phyloP scores from a whole-genome alignment of 2,888 invertebrate genomes.

The Orthosia gothica region DNA sequence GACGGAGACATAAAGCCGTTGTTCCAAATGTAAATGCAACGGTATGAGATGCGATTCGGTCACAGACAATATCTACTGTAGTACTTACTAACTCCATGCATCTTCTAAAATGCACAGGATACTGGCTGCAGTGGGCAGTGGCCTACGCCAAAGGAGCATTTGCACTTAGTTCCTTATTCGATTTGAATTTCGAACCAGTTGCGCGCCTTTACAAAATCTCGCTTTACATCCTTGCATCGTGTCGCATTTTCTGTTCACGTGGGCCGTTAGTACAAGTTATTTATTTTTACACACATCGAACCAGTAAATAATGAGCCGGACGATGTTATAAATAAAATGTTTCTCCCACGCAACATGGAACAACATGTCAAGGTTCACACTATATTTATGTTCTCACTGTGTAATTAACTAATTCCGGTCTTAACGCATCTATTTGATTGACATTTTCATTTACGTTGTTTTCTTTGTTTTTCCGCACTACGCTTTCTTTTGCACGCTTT shows the following conservation, averaged over 20 bases:
- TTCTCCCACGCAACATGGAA: slow-evolving; percentile 80
- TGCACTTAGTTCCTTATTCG: slow-evolving; percentile 26
- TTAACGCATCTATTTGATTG: slow-evolving; percentile 69
- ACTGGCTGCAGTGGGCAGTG: slow-evolving; percentile 30
- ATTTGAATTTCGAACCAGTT: slow-evolving; percentile 38
- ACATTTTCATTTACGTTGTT: slow-evolving; percentile 63
- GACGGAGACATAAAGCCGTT: slow-evolving; percentile 40
- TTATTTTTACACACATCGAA: slow-evolving; percentile 66
- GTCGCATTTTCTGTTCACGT: slow-evolving; percentile 28
- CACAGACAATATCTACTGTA: background rate
- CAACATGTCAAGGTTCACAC: slow-evolving; percentile 87
- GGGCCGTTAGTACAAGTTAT: slow-evolving; percentile 28
- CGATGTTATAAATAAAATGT: slow-evolving; percentile 77
- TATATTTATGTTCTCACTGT: slow-evolving; percentile 78
- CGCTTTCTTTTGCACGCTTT: background rate
- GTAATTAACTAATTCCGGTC: slow-evolving; percentile 77
- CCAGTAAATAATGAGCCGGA: slow-evolving; percentile 59
- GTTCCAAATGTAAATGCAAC: slow-evolving; percentile 7
- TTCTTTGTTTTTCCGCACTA: slow-evolving; percentile 34
- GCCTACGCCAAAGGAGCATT: slow-evolving; percentile 25
- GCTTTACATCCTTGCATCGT: slow-evolving; percentile 20
- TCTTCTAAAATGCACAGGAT: slow-evolving; percentile 15
- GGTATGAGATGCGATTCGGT: slow-evolving; percentile 1
- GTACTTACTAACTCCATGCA: slow-evolving; percentile 20
- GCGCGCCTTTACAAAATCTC: background rate